These are phyloP conservation scores for Deroplatys truncata DNA, from an alignment of 2,888 invertebrate genomes.

Conservation along the genomic window DNA sequence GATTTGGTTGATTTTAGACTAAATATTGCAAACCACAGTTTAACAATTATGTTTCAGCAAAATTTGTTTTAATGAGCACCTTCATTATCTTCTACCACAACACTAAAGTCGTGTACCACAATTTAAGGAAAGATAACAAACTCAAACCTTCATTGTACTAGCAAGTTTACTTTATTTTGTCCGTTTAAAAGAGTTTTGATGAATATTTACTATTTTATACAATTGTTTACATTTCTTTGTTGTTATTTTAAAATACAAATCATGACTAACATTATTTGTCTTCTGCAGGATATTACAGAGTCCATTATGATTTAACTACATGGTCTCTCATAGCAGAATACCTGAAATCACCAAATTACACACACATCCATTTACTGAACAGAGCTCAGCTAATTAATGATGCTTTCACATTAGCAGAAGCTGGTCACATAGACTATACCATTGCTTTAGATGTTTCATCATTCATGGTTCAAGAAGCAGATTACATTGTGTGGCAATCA, in stretches of 20 bases:
- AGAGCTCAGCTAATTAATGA: constrained; percentile 81
- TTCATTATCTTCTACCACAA: too few species aligned
- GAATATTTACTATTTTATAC: too few species aligned
- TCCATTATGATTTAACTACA: constrained; percentile 71
- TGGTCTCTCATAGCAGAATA: constrained; percentile 62
- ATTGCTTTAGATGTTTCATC: background rate
- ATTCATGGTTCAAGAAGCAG: background rate
- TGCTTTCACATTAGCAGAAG: constrained; percentile 40
- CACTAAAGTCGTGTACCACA: too few species aligned
- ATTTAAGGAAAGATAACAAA: too few species aligned
- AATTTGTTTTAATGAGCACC: too few species aligned
- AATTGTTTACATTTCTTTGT: too few species aligned
- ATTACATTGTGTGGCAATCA: background rate
- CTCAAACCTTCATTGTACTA: too few species aligned
- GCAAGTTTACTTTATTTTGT: too few species aligned
- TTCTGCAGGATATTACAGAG: constrained; percentile 51
- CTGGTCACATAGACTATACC: background rate
- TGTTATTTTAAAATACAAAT: background rate
- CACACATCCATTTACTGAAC: constrained; percentile 62
- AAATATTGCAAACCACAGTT: too few species aligned
- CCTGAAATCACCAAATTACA: constrained; percentile 52
- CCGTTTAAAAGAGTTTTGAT: too few species aligned
- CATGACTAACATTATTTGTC: background rate
- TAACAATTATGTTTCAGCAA: too few species aligned
- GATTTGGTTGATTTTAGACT: too few species aligned